Evolutionary conservation across 2,888 invertebrate species (phyloP).

Genomic region (Trichogramma dendrolimi): DNA sequence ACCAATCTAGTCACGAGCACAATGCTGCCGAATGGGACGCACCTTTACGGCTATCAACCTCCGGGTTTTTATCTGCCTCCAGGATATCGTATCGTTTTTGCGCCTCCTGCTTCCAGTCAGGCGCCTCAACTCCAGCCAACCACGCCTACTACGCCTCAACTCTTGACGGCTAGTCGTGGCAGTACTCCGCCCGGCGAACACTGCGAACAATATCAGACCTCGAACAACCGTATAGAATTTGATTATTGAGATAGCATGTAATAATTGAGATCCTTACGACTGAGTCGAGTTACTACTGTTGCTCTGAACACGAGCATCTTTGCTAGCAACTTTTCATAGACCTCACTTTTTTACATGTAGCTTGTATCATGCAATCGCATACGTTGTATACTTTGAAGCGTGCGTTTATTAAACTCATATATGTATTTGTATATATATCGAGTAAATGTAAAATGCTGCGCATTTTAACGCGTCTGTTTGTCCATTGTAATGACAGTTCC

Average conservation of each 20-base stretch:
- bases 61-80: conserved; percentile 48
- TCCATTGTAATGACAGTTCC: conserved; percentile 7
- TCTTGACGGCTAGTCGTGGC: conserved; percentile 37
- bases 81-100: conserved; percentile 46
- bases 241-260: no score
- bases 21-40: neutral
- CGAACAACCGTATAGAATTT: no score
- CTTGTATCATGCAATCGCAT: no score
- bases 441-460: conserved; percentile 25
- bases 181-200: conserved; percentile 46
- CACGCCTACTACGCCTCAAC: conserved; percentile 47
- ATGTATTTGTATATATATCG: no score
- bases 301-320: no score
- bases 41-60: neutral
- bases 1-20: conserved; percentile 28
- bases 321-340: no score
- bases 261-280: no score
- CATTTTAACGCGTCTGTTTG: conserved; percentile 20
- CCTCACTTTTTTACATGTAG: no score
- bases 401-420: no score
- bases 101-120: conserved; percentile 44
- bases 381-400: no score
- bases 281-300: no score
- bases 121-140: conserved; percentile 46
- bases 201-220: neutral